Percentiles rank a stretch among this genome's conserved stretches.
These are phyloP conservation scores for Hermodice carunculata DNA, from an alignment of 2,888 invertebrate genomes.

Conservation along the genomic window DNA sequence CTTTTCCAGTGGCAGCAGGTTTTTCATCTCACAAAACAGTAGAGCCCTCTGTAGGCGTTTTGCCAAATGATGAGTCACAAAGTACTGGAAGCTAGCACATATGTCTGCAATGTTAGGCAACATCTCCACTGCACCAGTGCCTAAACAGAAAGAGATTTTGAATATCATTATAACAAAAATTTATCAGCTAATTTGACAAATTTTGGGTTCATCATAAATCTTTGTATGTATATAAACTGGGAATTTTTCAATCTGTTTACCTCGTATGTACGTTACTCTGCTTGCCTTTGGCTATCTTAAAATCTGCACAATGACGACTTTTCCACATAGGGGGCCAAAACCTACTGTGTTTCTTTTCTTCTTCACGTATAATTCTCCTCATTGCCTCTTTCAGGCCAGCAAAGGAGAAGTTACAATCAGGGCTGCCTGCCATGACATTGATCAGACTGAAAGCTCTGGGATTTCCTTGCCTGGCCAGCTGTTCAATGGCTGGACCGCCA, in stretches of 20 bases:
- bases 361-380: slow-evolving; percentile 46
- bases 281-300: too few relatives aligned
- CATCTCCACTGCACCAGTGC: slow-evolving; percentile 69
- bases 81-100: slow-evolving; percentile 87
- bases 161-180: too few relatives aligned
- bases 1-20: slow-evolving; percentile 74
- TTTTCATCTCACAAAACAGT: slow-evolving; percentile 74
- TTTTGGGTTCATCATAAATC: not conserved
- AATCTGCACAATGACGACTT: too few relatives aligned
- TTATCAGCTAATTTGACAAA: too few relatives aligned
- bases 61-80: slow-evolving; percentile 82
- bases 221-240: too few relatives aligned
- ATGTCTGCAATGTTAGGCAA: slow-evolving; percentile 83
- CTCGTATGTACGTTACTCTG: too few relatives aligned
- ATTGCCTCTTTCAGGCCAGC: slow-evolving; percentile 74
- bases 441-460: slow-evolving; percentile 44
- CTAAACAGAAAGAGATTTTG: slow-evolving; percentile 45
- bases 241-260: too few relatives aligned
- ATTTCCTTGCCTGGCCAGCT: slow-evolving; percentile 79
- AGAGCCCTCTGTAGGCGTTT: slow-evolving; percentile 88
- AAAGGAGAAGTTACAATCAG: slow-evolving; percentile 93
- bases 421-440: slow-evolving; percentile 72
- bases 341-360: slow-evolving; percentile 56
- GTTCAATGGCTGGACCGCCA: slow-evolving; percentile 90
- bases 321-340: too few relatives aligned